Conservation (phyloP, 2,113 vertebrate genomes). For the Aegypius monachus region DNA sequence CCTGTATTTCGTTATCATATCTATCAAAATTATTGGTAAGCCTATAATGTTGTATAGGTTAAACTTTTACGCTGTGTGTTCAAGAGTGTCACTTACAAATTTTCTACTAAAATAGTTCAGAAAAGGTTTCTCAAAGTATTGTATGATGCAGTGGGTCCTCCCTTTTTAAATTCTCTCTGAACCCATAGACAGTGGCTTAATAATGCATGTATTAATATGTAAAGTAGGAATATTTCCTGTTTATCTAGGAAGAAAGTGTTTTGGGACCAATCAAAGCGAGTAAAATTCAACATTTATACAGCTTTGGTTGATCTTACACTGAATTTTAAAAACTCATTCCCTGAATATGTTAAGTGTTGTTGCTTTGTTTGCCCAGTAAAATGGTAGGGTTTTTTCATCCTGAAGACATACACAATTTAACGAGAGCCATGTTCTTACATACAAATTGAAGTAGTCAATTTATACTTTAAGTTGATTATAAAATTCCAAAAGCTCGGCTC, state of each 20-base stretch:
- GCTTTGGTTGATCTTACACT: neutral
- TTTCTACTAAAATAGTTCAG: neutral
- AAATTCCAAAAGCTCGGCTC: neutral
- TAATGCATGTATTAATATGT: neutral
- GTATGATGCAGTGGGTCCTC: neutral
- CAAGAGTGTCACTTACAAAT: neutral
- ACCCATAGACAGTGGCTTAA: neutral
- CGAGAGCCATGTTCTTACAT: neutral
- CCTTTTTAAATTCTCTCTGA: neutral
- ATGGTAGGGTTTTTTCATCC: neutral
- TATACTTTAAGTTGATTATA: neutral
- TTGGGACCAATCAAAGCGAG: neutral
- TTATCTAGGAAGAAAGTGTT: neutral
- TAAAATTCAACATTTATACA: neutral
- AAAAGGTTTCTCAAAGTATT: neutral
- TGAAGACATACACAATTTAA: neutral
- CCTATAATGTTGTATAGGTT: neutral
- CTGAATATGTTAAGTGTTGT: neutral
- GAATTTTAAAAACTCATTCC: neutral
- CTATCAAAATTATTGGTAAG: neutral
- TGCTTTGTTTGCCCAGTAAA: neutral
- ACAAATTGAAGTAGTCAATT: neutral
- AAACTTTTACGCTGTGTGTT: neutral
- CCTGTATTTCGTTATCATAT: neutral
- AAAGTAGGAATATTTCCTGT: neutral